A percentile compares a stretch with the other conserved stretches of the same genome.
Evolutionary conservation across 2,888 invertebrate species (phyloP).

Genomic region (Scaptomyza flava): DNA sequence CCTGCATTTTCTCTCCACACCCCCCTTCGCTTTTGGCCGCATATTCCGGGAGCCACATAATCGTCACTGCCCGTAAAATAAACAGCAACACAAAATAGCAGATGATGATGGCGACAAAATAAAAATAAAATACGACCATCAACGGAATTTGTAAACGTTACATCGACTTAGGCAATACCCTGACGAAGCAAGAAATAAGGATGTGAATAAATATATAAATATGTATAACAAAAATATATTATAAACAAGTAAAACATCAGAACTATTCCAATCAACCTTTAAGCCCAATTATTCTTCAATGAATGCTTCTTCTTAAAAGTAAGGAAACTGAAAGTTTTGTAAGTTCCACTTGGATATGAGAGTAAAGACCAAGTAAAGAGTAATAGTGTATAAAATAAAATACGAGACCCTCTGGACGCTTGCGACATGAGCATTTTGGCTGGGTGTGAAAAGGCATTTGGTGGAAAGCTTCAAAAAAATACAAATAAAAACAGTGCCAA

Average conservation of each 20-base stretch:
- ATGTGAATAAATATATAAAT: no score
- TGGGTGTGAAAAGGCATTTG: slow-evolving; percentile 78
- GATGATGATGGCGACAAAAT: slow-evolving; percentile 70
- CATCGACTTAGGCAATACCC: slow-evolving; percentile 6
- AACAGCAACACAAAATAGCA: slow-evolving; percentile 59
- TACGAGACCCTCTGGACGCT: slow-evolving; percentile 41
- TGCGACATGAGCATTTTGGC: slow-evolving; percentile 66
- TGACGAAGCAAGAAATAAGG: neutral
- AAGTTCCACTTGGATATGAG: neutral
- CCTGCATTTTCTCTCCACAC: neutral
- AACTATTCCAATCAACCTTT: no score
- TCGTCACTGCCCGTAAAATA: slow-evolving; percentile 79
- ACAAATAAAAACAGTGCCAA: slow-evolving; percentile 51
- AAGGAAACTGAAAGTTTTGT: neutral
- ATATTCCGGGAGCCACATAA: slow-evolving; percentile 58
- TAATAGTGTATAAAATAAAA: slow-evolving; percentile 42
- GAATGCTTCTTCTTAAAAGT: neutral
- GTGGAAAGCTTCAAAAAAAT: slow-evolving; percentile 66
- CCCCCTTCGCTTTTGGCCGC: slow-evolving; percentile 5
- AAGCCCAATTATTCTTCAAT: neutral
- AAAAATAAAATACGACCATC: slow-evolving; percentile 69
- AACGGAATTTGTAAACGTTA: neutral
- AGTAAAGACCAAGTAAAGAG: neutral
- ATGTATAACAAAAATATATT: no score
- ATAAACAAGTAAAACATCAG: no score